Evolutionary conservation across 2,888 invertebrate genomes (phyloP), one percentile per base, ranked within the genome.

Genomic region (Diaperis boleti): DNA sequence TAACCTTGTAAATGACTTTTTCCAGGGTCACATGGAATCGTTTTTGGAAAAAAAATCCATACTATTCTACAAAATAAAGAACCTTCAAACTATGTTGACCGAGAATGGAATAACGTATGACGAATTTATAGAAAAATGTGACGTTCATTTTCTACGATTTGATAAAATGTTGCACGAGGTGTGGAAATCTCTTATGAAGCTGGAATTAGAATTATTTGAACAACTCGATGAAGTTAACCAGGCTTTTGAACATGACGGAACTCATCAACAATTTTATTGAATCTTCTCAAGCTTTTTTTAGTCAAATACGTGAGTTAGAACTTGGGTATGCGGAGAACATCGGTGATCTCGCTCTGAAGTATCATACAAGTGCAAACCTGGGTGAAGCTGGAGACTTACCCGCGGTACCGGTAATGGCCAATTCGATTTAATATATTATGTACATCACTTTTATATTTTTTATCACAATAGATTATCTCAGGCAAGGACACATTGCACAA

Each of bases 161-260:
- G 67, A 74, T 13, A 68, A 70, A 1, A 57, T 73, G 2, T 68
- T 79, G 10, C 86, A 86, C 64, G 82, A 84, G 0, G 75, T 85
- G 14, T 89, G 89, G 89, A 87, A 86, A 73, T 82, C 79, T 3
- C 79, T 90, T 3, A 89, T 90, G 88, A 83, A 83, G 13, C 82
- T 84, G 44, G 90, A 90, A 77, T 82, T 92, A 74, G 84, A 85
- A 63, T 78, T 92, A 6, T 91, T 86, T 74, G 92, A 92, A 71
- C 89, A 89, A 72, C 85, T 91, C 65, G 89, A 90, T 84, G 81
- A 81, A 66, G 77, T 78, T 5, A 80, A 82, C 69, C 74, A 75
- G 62, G 88, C 88, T 69, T 94, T 94, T 79, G 89, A 91, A 63
- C 86, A 85, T 95, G 72, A 87, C 88, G 1, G 92, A 94, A 67